Conservation (phyloP, 2,888 invertebrate species). For the Cantharis nigra region DNA sequence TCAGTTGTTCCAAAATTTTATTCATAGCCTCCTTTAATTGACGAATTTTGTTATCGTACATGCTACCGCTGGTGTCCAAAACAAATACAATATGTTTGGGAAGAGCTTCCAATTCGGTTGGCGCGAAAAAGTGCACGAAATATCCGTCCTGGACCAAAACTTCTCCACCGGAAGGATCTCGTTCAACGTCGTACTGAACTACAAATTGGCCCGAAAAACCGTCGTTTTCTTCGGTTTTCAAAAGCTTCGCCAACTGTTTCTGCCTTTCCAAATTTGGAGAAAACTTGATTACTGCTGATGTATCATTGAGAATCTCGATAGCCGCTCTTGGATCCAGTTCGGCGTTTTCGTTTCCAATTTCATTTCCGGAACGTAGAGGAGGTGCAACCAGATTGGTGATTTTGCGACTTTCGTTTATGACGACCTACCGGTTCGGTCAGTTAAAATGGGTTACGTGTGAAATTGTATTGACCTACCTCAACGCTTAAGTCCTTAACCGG, state of each 20-base stretch:
- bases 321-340: slow-evolving; percentile 51
- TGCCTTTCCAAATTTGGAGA: slow-evolving; percentile 65
- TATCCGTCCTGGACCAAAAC: slow-evolving; percentile 69
- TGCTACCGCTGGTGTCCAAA: slow-evolving; percentile 77
- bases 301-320: slow-evolving; percentile 41
- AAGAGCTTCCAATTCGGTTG: slow-evolving; percentile 62
- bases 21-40: slow-evolving; percentile 72
- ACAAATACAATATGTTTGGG: slow-evolving; percentile 74
- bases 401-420: slow-evolving; percentile 66
- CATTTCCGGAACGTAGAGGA: slow-evolving; percentile 67
- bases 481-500: slow-evolving; percentile 67
- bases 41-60: slow-evolving; percentile 69
- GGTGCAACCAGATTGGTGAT: slow-evolving; percentile 66
- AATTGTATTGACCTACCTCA: slow-evolving; percentile 44
- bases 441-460: neutral
- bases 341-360: slow-evolving; percentile 62
- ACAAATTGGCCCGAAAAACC: slow-evolving; percentile 69
- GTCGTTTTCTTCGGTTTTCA: slow-evolving; percentile 49
- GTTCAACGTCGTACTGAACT: slow-evolving; percentile 71
- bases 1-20: slow-evolving; percentile 66
- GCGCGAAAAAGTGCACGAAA: slow-evolving; percentile 78
- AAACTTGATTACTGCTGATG: slow-evolving; percentile 57
- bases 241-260: slow-evolving; percentile 56
- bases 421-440: slow-evolving; percentile 53
- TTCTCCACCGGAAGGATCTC: slow-evolving; percentile 63